Base-by-base conservation (phyloP, 2,797 vertebrate genomes). In the Xenops minutus region DNA sequence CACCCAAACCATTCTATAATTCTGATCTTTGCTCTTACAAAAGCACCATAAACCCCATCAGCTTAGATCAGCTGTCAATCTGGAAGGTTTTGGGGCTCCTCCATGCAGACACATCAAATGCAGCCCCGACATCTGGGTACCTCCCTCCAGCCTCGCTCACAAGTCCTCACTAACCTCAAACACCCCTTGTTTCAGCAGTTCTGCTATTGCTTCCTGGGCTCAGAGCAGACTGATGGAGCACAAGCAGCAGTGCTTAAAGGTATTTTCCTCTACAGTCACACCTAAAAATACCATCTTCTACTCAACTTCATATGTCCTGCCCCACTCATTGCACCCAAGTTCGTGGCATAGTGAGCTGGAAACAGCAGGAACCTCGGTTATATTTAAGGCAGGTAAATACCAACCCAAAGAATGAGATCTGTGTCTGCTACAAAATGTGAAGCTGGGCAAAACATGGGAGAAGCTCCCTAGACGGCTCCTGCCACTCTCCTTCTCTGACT, bases 81-180 rank as follows among this genome's bases (percentile, higher is more conserved):
- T 23, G 43, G 18, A 62, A 46, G 10, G 55, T 14, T 26, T 26
- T 10, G 30, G 10, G 32, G 43, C 21, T 84, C 29, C 43, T 36
- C 64, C 56, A 39, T 34, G 43, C 52, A 64, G 72, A 49, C 29
- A 61, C 58, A 48, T 46, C 46, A 68, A 61, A 55, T 6, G 2
- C 41, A 74, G 41, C 34, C 32, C 6, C 20, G 59, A 52, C 15
- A 64, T 27, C 27, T 7, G 5, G 41, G 44, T 44, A 46, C 23
- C 22, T 69, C 17, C 29, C 44, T 52, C 37, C 55, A 52, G n/a
- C 20, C 68, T 37, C 0, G 0, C 59, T 56, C 56, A 43, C 29
- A 41, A 89, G 56, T 29, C 3, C 0, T n/a, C 64, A 48, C 27
- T 34, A 58, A 59, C 27, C 39, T 59, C 89, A 80, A 24, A 82